Percentiles rank a stretch among this genome's conserved stretches.
phyloP scores from a whole-genome alignment of 2,888 invertebrate genomes.

The Steromphala cineraria region DNA sequence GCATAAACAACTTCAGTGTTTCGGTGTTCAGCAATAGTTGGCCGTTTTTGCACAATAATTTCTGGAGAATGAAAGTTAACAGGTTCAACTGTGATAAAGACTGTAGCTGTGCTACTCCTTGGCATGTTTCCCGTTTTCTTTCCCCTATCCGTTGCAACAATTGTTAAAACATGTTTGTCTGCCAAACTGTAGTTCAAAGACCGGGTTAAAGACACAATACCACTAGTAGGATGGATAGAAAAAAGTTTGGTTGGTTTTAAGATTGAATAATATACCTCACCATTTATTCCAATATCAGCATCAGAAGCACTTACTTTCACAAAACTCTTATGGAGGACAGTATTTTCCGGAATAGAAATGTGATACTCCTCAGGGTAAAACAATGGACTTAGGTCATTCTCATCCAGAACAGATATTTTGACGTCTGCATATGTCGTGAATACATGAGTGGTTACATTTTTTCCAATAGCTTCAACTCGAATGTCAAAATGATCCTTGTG shows the following conservation, averaged over 20 bases:
- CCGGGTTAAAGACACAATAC: constrained; percentile 88
- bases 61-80: constrained; percentile 92
- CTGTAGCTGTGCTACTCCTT: constrained; percentile 80
- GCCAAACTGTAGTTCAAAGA: constrained; percentile 83
- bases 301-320: constrained; percentile 87
- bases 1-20: constrained; percentile 88
- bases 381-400: constrained; percentile 89
- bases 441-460: constrained; percentile 76
- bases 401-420: constrained; percentile 75
- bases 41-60: constrained; percentile 84
- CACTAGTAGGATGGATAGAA: constrained; percentile 94
- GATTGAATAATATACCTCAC: constrained; percentile 97
- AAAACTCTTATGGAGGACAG: constrained; percentile 88
- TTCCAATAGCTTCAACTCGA: constrained; percentile 83
- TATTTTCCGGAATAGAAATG: constrained; percentile 90
- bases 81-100: constrained; percentile 82
- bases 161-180: constrained; percentile 84
- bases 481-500: constrained; percentile 88
- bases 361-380: constrained; percentile 94
- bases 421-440: constrained; percentile 76
- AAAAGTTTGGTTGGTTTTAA: constrained; percentile 84
- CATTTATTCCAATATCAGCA: constrained; percentile 95
- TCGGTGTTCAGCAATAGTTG: constrained; percentile 86
- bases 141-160: constrained; percentile 91
- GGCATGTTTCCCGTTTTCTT: constrained; percentile 33